Evolutionary conservation across 2,113 vertebrate species (phyloP).

Genomic region (Fukomys damarensis): DNA sequence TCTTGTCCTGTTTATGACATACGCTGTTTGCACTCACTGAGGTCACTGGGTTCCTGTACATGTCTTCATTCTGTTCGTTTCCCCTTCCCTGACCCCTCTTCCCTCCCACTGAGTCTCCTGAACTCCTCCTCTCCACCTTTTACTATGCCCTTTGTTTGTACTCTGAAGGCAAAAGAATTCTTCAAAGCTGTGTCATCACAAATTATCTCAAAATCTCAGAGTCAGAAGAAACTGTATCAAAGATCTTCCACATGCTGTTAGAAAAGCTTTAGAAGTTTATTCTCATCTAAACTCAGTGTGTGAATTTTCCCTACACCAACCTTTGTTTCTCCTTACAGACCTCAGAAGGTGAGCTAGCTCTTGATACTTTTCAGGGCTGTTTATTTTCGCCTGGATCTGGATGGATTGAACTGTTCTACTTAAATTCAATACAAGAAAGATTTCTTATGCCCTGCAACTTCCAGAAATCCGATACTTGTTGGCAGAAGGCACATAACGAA

Average conservation of each 20-base stretch:
- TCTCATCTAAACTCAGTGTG: background rate
- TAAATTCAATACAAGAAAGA: slow-evolving; percentile 50
- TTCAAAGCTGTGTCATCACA: background rate
- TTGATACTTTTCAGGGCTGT: background rate
- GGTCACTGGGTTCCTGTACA: background rate
- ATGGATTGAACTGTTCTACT: slow-evolving; percentile 6
- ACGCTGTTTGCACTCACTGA: background rate
- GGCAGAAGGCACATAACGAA: background rate
- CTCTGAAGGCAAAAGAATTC: background rate
- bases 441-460: background rate
- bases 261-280: background rate
- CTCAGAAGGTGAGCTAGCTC: background rate
- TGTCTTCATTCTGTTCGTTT: background rate
- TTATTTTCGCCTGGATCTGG: background rate
- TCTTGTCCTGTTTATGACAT: background rate
- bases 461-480: background rate
- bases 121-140: background rate
- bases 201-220: background rate
- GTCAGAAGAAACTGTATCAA: background rate
- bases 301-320: background rate
- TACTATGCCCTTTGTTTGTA: background rate
- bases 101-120: background rate
- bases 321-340: background rate
- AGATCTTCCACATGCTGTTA: background rate
- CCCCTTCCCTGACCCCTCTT: background rate